Base-by-base conservation (phyloP, 2,888 invertebrate genomes). In the Scaptomyza flava region DNA sequence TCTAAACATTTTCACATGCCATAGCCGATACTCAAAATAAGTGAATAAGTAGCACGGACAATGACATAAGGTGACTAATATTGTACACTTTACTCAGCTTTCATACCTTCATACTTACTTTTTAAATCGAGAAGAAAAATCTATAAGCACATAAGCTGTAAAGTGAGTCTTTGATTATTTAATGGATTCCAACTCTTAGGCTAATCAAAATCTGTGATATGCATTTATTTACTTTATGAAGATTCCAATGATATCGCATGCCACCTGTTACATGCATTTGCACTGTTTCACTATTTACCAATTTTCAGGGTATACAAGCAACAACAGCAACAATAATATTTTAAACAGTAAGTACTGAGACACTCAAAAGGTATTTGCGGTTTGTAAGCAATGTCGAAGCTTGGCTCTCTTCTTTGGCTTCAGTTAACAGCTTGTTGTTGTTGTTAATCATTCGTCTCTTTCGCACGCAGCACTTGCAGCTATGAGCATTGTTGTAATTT, bases 1-100 rank as follows among this genome's bases (percentile, higher is more conserved):
- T 69, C 53, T 80, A 70, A 46, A 63, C 50, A 82, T 81, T 86
- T 82, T 81, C 80, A 77, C 71, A 75, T 70, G 59, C 47, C 38
- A 7, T 46, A 17, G 47, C 43, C 46, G 23, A 54, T 51, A 38
- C 51, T 33, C 50, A 48, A 53, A 52, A 45, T 20, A 41, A 41
- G 41, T 6, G 17, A 41, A 41, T 12, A 62, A 46, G 30, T 36
- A 53, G 38, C 4, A 14, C 27, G 7, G 9, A 11, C 11, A 23
- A 14, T 23, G 14, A 12, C 3, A 27, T 7, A 38, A 7, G 51
- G 38, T 51, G 51, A 51, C 51, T 51, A 38, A 51, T 36, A 27
- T 20, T 36, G 17, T 51, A 51, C 51, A 27, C 51, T 51, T 5
- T 51, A 14, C 38, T 38, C 11, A 11, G 20, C 6, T 38, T 23